These are phyloP conservation scores for Ispidina picta DNA, from an alignment of 2,797 vertebrate genomes.

Conservation along the genomic window DNA sequence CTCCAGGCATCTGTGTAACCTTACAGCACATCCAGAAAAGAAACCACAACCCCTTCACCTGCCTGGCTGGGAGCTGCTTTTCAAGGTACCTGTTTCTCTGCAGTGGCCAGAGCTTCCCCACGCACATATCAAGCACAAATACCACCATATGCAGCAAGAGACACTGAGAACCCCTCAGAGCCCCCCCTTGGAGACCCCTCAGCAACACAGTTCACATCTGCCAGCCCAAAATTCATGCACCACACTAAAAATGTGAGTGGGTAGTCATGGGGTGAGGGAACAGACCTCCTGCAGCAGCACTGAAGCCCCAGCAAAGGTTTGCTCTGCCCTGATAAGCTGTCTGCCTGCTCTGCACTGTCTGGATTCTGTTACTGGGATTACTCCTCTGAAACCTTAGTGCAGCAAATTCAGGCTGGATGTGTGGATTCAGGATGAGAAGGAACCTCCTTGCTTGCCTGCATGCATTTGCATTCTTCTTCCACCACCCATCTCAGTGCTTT, in stretches of 20 bases:
- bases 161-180: background rate
- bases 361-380: conserved; percentile 8
- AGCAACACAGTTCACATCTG: background rate
- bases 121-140: background rate
- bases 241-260: background rate
- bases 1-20: background rate
- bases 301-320: background rate
- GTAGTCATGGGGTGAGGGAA: background rate
- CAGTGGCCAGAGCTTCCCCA: background rate
- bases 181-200: background rate
- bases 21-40: background rate
- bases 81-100: background rate
- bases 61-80: background rate
- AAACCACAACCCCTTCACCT: background rate
- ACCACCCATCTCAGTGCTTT: background rate
- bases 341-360: background rate
- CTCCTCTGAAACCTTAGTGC: background rate
- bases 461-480: conserved; percentile 33
- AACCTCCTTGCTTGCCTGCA: background rate
- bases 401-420: background rate
- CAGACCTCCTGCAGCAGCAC: background rate
- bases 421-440: background rate
- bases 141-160: background rate
- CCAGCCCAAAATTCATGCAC: background rate
- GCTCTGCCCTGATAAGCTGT: background rate